Evolutionary conservation across 1,140 invertebrate genomes (phyloP), one percentile per base, ranked within the genome.

Genomic region (Stegodyphus dumicola): DNA sequence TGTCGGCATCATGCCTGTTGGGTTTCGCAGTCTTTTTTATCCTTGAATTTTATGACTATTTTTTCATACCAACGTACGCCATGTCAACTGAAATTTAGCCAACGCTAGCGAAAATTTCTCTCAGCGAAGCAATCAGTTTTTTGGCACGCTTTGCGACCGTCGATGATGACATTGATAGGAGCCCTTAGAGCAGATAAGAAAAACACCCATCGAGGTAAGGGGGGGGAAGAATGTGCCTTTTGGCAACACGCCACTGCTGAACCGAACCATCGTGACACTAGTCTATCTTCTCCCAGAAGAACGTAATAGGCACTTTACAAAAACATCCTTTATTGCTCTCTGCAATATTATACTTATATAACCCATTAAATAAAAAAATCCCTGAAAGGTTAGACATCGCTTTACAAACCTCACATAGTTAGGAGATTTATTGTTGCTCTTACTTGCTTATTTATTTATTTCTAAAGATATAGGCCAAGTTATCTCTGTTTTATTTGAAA

Each of bases 161-260:
- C 60, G 78, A 80, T 80, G 78, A 80, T 80, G 78, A 73, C 78
- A 80, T 73, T 80, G 78, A 80, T 80, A 80, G 78, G 18, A 73
- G 33, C 66, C 52, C 53, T 64, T 69, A 78, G 77, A 69, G 69
- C 64, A 78, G 78, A 80, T 80, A 80, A 80, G 67, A 71, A 70
- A 79, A 79, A 79, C 77, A 79, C 66, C 77, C 77, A 33, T 51
- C 10, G 10, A 52, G 53, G 67, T 54, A 80, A 71, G 54, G 33
- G 33, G 70, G 60, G 66, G 17, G 49, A 69, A 53, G n/a, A 7
- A 49, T 67, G 51, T 51, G 67, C 78, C 78, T 80, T 65, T 80
- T 80, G 78, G 78, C 78, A 73, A 17, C 60, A 9, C 33, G 78
- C 78, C 78, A 80, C 69, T 10, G 64, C 53, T 7, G 18, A 49